Evolutionary conservation across 2,888 invertebrate species (phyloP).

Genomic region (Germaria angustata): DNA sequence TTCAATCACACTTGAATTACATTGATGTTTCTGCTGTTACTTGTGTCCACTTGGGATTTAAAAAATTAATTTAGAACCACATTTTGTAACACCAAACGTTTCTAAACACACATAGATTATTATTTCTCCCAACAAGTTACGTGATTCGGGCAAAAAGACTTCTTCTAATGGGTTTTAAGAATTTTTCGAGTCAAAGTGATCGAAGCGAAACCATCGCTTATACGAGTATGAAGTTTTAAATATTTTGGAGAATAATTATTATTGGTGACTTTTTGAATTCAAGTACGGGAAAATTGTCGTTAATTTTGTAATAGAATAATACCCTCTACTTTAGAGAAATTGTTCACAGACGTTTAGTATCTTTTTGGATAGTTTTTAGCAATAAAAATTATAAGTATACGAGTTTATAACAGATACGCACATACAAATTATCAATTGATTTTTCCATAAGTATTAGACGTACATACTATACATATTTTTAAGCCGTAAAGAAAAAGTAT

Average conservation of each 20-base stretch:
- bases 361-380: neutral
- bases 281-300: neutral
- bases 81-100: too few species aligned
- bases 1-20: too few species aligned
- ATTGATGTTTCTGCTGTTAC: too few species aligned
- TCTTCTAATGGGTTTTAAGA: too few species aligned
- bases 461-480: neutral
- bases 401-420: neutral
- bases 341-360: neutral
- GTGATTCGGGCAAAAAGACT: too few species aligned
- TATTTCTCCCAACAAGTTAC: too few species aligned
- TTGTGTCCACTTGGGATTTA: too few species aligned
- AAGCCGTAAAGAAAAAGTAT: constrained; percentile 23
- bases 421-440: neutral
- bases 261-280: neutral
- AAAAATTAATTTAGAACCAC: too few species aligned
- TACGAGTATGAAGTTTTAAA: too few species aligned
- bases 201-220: too few species aligned
- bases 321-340: neutral
- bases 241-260: neutral
- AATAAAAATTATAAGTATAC: neutral
- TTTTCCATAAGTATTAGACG: neutral
- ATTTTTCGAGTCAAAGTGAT: too few species aligned
- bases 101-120: too few species aligned
- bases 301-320: neutral